Evolutionary conservation across 2,113 vertebrate species (phyloP).

Genomic region (Indri indri): DNA sequence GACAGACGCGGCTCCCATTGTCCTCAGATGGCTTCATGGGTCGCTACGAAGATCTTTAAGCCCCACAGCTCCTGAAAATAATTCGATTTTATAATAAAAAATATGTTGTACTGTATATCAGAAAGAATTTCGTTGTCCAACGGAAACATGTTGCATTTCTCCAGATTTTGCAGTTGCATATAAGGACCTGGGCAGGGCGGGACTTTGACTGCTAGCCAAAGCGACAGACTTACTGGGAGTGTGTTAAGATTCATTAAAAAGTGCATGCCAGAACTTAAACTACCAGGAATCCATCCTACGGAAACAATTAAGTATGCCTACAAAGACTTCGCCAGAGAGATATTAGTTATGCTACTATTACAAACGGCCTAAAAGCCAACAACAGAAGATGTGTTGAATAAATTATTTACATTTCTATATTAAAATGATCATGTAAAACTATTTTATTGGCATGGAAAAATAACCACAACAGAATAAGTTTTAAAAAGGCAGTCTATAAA

Average conservation of each 20-base stretch:
- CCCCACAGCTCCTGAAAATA: background rate
- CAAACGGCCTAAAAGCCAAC: background rate
- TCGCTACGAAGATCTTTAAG: background rate
- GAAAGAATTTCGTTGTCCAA: background rate
- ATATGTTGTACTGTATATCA: background rate
- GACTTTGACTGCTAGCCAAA: background rate
- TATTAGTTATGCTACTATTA: background rate
- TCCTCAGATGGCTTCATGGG: background rate
- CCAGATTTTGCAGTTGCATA: background rate
- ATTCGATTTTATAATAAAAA: background rate
- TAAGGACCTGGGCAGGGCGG: accelerated
- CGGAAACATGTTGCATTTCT: background rate
- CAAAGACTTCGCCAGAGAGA: background rate
- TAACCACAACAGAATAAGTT: background rate
- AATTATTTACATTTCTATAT: background rate
- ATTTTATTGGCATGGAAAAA: background rate
- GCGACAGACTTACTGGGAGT: background rate
- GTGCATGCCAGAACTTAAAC: accelerated
- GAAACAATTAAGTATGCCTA: background rate
- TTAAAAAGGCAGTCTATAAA: background rate
- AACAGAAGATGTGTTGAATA: background rate
- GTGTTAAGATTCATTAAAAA: background rate
- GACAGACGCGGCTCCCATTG: accelerated
- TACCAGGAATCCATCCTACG: no score
- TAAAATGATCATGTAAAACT: background rate